phyloP scores from a whole-genome alignment of 2,888 invertebrate species.

The Syrphus vitripennis region DNA sequence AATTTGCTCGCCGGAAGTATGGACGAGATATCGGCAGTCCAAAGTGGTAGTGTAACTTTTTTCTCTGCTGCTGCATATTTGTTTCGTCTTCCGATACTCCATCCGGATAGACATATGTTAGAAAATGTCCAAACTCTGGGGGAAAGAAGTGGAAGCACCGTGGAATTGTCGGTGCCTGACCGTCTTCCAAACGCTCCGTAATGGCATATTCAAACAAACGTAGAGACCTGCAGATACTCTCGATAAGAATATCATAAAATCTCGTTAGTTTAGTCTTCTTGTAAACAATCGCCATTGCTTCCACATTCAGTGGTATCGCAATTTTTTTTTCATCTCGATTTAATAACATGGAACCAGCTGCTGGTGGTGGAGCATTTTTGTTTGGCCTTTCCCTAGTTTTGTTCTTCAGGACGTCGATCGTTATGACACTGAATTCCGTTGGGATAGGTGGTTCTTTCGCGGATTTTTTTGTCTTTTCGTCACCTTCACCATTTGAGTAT shows the following conservation, averaged over 20 bases:
- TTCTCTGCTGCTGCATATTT: constrained; percentile 84
- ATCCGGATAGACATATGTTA: constrained; percentile 88
- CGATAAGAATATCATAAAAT: constrained; percentile 88
- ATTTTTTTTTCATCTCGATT: constrained; percentile 76
- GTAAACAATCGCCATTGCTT: constrained; percentile 88
- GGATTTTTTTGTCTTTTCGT: constrained; percentile 46
- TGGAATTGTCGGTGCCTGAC: constrained; percentile 75
- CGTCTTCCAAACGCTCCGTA: constrained; percentile 82
- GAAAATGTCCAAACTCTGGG: constrained; percentile 87
- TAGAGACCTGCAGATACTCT: constrained; percentile 88
- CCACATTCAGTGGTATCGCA: constrained; percentile 85
- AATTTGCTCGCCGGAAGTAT: constrained; percentile 88
- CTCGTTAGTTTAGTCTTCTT: constrained; percentile 85
- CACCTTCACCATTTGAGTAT: constrained; percentile 43
- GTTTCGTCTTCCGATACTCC: constrained; percentile 86
- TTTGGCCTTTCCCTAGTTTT: constrained; percentile 76
- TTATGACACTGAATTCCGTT: constrained; percentile 78
- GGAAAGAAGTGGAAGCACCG: constrained; percentile 86
- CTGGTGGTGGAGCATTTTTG: constrained; percentile 23
- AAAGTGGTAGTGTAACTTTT: constrained; percentile 87
- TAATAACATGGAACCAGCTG: constrained; percentile 75
- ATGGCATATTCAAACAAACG: constrained; percentile 85
- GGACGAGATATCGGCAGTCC: constrained; percentile 87
- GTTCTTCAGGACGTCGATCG: constrained; percentile 78
- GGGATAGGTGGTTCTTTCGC: constrained; percentile 70